Conservation (phyloP, 2,113 vertebrate species). For the Rissa tridactyla region DNA sequence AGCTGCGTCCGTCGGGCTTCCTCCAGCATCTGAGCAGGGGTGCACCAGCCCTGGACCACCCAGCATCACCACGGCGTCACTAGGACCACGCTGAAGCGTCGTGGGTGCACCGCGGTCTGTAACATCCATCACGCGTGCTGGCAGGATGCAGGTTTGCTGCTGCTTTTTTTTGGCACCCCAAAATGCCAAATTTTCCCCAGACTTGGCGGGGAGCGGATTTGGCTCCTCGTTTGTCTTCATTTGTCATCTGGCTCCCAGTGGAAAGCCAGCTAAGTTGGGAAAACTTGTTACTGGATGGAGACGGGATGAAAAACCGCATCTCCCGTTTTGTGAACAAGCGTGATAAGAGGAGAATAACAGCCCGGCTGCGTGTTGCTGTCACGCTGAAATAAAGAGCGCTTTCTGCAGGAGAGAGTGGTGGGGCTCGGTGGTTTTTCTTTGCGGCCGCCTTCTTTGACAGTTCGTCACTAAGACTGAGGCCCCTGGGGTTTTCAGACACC, state of each 20-base stretch:
- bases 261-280: neutral
- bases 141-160: neutral
- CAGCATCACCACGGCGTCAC: neutral
- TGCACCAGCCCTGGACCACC: neutral
- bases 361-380: neutral
- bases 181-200: neutral
- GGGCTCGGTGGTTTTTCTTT: neutral
- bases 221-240: neutral
- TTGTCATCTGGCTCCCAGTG: neutral
- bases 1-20: neutral
- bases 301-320: neutral
- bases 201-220: neutral
- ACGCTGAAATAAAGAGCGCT: neutral
- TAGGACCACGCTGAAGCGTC: neutral
- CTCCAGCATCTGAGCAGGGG: neutral
- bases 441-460: neutral
- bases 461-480: neutral
- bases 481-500: constrained; percentile 12
- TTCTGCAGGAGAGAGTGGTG: neutral
- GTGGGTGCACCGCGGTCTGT: neutral
- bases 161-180: neutral
- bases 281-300: neutral
- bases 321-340: neutral
- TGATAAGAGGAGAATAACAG: neutral
- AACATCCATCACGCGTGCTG: neutral